Evolutionary conservation across 1,140 invertebrate genomes (phyloP).

Genomic region (Branchinecta lindahli): DNA sequence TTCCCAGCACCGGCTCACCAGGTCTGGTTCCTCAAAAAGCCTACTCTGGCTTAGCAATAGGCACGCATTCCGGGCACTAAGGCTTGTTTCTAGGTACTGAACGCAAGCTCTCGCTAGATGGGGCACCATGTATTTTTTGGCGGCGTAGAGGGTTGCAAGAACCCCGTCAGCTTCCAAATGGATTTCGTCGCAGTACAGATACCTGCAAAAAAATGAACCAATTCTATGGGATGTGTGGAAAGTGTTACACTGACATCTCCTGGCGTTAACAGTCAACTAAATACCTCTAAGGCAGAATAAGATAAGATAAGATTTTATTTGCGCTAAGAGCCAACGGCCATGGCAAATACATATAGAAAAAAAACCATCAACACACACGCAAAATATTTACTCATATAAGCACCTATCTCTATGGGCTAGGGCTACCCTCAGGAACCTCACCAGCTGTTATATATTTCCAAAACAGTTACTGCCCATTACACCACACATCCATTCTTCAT

Average conservation of each 20-base stretch:
- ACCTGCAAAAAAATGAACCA: constrained; percentile 42
- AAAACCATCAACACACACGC: too few relatives aligned
- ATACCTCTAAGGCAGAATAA: too few relatives aligned
- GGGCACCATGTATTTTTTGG: constrained; percentile 85
- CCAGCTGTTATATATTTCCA: too few relatives aligned
- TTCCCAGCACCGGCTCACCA: constrained; percentile 88
- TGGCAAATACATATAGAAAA: too few relatives aligned
- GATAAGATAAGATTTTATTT: too few relatives aligned
- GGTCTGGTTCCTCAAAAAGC: constrained; percentile 76
- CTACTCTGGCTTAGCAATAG: constrained; percentile 73
- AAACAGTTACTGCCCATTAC: too few relatives aligned
- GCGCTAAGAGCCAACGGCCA: too few relatives aligned
- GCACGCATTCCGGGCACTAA: constrained; percentile 82
- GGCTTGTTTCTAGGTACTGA: constrained; percentile 74
- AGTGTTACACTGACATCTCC: not conserved
- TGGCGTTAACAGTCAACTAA: too few relatives aligned
- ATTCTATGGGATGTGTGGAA: not conserved
- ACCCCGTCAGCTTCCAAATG: constrained; percentile 79
- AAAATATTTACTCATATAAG: too few relatives aligned
- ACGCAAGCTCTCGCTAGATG: constrained; percentile 76
- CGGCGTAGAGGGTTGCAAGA: constrained; percentile 70
- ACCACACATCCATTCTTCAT: too few relatives aligned
- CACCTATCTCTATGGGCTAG: too few relatives aligned
- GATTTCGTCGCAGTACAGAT: constrained; percentile 92
- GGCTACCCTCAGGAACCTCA: too few relatives aligned